These are phyloP conservation scores for Xyliphius kryptos DNA, from an alignment of 2,113 vertebrate genomes.

Conservation along the genomic window DNA sequence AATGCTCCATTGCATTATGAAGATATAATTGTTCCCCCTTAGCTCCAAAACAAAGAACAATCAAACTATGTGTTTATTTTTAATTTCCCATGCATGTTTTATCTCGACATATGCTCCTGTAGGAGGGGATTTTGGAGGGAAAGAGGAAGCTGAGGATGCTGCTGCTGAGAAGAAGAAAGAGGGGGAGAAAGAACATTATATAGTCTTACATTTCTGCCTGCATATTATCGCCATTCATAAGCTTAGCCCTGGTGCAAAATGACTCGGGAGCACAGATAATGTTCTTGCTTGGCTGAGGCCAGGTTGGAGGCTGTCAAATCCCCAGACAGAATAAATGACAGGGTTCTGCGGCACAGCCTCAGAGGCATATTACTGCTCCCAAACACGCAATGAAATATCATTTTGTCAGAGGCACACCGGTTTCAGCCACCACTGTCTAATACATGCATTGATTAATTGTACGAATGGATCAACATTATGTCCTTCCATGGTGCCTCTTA, in stretches of 20 bases:
- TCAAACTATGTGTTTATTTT: constrained; percentile 56
- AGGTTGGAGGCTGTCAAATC: constrained; percentile 96
- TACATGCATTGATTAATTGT: constrained; percentile 96
- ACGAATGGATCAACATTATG: constrained; percentile 98
- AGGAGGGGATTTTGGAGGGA: constrained; percentile 69
- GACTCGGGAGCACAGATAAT: constrained; percentile 96
- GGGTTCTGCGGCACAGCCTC: constrained; percentile 88
- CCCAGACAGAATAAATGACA: constrained; percentile 94
- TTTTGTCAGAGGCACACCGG: constrained; percentile 95
- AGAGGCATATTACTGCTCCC: constrained; percentile 94
- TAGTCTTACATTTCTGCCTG: constrained; percentile 87
- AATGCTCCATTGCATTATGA: constrained; percentile 54
- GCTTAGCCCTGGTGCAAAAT: constrained; percentile 78
- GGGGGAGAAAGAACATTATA: constrained; percentile 85
- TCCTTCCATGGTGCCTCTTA: constrained; percentile 94
- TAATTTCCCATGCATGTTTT: constrained; percentile 54
- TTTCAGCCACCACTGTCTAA: constrained; percentile 96
- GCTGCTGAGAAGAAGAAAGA: constrained; percentile 56
- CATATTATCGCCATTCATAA: constrained; percentile 88
- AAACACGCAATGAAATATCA: constrained; percentile 94
- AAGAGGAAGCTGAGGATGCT: constrained; percentile 72
- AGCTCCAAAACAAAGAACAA: constrained; percentile 59
- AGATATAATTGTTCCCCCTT: constrained; percentile 59
- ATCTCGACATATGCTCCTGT: constrained; percentile 52
- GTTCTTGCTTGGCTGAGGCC: constrained; percentile 95